Conservation (phyloP, 2,113 vertebrate genomes). For the Mustela nigripes region DNA sequence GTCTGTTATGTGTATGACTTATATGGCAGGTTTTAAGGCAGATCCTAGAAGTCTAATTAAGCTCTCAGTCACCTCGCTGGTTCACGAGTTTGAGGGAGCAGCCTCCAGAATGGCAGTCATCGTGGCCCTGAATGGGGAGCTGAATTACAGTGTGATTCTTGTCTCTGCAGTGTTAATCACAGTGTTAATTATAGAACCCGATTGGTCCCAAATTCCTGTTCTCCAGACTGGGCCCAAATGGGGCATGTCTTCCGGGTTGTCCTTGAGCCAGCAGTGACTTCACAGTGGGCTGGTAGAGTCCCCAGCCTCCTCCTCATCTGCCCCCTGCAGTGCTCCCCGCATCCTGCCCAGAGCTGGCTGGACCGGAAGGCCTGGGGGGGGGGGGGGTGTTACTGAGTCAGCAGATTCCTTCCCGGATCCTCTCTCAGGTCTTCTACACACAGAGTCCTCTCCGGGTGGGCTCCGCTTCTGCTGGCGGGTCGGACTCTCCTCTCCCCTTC, state of each 20-base stretch:
- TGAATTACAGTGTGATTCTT: no score
- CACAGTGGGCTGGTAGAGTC: background rate
- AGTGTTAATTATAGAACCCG: background rate
- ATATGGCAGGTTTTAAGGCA: fast-evolving
- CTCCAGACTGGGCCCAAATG: fast-evolving
- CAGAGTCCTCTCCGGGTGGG: fast-evolving
- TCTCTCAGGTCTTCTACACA: fast-evolving
- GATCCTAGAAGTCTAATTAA: background rate
- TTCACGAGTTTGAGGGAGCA: background rate
- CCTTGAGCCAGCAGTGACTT: background rate
- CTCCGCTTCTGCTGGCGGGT: fast-evolving
- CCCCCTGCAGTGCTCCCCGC: background rate
- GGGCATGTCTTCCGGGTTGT: background rate
- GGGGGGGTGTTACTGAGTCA: background rate
- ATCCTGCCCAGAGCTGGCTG: background rate
- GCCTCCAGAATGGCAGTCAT: background rate
- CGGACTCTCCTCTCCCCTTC: background rate
- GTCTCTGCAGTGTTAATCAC: background rate
- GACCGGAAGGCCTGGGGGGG: fast-evolving
- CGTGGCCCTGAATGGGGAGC: background rate
- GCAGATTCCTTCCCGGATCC: background rate
- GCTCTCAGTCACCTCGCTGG: background rate
- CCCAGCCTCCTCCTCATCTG: background rate
- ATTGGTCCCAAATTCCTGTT: background rate
- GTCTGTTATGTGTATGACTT: fast-evolving